These are phyloP conservation scores for Scaptomyza hsui DNA, from an alignment of 1,140 invertebrate genomes.

Conservation along the genomic window DNA sequence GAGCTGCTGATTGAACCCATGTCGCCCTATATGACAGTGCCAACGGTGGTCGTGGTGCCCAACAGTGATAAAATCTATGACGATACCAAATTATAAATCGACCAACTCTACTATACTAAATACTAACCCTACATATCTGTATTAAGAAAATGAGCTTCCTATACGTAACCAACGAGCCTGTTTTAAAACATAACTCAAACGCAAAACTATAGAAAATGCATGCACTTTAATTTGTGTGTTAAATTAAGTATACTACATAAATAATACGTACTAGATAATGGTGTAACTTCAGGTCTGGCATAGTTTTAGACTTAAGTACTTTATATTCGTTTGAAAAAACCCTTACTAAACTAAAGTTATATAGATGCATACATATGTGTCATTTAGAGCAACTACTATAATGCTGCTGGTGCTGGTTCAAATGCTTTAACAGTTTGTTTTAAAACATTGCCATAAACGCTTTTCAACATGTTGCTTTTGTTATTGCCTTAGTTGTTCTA, in stretches of 20 bases:
- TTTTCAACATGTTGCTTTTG: constrained; percentile 3
- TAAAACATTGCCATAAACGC: constrained; percentile 17
- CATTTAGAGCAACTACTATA: constrained; percentile 16
- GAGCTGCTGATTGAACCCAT: constrained; percentile 65
- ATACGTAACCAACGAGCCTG: constrained; percentile 18
- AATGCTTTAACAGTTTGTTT: constrained; percentile 20
- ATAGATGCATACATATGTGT: constrained; percentile 20
- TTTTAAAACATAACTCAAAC: too few species aligned
- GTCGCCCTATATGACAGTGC: constrained; percentile 44
- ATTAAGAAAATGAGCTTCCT: constrained; percentile 40
- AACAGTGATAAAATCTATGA: constrained; percentile 66
- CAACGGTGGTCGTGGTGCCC: constrained; percentile 79
- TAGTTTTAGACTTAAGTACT: constrained; percentile 12
- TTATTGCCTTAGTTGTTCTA: background rate
- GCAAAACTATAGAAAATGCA: too few species aligned
- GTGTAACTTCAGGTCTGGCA: constrained; percentile 24
- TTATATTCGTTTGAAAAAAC: constrained; percentile 9
- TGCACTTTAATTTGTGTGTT: background rate
- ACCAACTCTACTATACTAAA: constrained; percentile 1
- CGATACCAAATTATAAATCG: constrained; percentile 75
- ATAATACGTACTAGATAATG: constrained; percentile 13
- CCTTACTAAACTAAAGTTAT: constrained; percentile 25
- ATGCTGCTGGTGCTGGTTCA: background rate
- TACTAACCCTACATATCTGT: constrained; percentile 38
- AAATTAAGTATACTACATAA: constrained; percentile 7